A percentile compares a stretch with the other conserved stretches of the same genome.
Evolutionary conservation across 2,113 vertebrate genomes (phyloP).

Genomic region (Gobio gobio): DNA sequence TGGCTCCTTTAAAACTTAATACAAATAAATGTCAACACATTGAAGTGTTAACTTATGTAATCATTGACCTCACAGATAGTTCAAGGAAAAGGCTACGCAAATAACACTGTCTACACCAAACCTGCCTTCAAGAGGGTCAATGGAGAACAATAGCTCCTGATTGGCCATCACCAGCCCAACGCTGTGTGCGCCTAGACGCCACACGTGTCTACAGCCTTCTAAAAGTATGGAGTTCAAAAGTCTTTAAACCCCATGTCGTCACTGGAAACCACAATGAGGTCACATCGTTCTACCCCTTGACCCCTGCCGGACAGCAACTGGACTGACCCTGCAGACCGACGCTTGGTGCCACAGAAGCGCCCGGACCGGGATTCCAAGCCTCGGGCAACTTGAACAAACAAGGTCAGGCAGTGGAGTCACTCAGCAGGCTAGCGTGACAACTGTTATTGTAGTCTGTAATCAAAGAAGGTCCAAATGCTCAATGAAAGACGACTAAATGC

Average conservation of each 20-base stretch:
- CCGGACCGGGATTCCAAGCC: background rate
- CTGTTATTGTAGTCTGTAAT: constrained; percentile 32
- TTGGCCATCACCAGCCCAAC: background rate
- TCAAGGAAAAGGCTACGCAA: constrained; percentile 32
- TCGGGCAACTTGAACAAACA: constrained; percentile 8
- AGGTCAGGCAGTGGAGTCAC: constrained; percentile 20
- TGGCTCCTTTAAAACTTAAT: background rate
- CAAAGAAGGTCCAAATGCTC: constrained; percentile 23
- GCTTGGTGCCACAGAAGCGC: background rate
- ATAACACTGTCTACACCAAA: constrained; percentile 12
- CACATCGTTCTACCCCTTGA: constrained; percentile 30
- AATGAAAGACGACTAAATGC: constrained; percentile 32
- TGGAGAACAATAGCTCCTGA: background rate
- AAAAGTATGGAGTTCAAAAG: constrained; percentile 23
- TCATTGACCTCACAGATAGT: background rate
- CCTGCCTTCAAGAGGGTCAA: background rate
- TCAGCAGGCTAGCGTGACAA: constrained; percentile 19
- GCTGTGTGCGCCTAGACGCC: background rate
- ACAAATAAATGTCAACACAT: background rate
- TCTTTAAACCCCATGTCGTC: background rate
- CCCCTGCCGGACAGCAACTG: constrained; percentile 37
- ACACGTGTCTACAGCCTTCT: background rate
- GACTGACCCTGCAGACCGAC: constrained; percentile 5
- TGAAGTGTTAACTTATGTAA: background rate
- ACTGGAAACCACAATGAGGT: constrained; percentile 32